A percentile compares a stretch with the other conserved stretches of the same genome.
phyloP scores from a whole-genome alignment of 2,888 invertebrate genomes.

The Andrena fulva region DNA sequence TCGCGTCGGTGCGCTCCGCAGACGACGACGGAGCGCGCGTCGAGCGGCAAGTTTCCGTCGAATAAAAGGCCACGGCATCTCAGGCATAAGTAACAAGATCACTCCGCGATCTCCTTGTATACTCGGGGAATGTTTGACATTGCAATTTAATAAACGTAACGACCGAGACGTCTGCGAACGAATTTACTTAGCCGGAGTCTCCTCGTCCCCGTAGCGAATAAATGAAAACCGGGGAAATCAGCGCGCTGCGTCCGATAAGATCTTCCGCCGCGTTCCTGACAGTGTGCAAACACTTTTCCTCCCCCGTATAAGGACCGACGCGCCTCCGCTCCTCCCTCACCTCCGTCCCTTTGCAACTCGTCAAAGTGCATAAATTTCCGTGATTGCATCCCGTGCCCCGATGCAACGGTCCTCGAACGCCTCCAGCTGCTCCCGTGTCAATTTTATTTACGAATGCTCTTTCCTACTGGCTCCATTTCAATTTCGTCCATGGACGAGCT shows the following conservation, averaged over 20 bases:
- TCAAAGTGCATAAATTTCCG: conserved; percentile 77
- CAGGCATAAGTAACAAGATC: conserved; percentile 47
- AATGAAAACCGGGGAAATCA: conserved; percentile 49
- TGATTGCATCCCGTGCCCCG: conserved; percentile 67
- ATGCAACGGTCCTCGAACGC: conserved; percentile 45
- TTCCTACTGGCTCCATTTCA: conserved; percentile 64
- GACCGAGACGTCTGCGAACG: conserved; percentile 59
- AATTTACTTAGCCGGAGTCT: conserved; percentile 53
- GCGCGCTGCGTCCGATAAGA: conserved; percentile 46
- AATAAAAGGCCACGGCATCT: conserved; percentile 26
- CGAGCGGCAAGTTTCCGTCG: background rate
- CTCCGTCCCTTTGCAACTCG: conserved; percentile 44
- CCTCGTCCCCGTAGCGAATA: conserved; percentile 3
- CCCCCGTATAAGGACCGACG: conserved; percentile 17
- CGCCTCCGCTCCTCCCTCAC: background rate
- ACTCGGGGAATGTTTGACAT: conserved; percentile 47
- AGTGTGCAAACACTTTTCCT: conserved; percentile 56
- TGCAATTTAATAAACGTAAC: conserved; percentile 62
- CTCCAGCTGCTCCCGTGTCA: conserved; percentile 45
- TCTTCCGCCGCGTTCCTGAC: conserved; percentile 47
- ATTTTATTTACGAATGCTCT: conserved; percentile 74
- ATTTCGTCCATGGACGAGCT: conserved; percentile 49
- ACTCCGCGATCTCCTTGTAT: conserved; percentile 46
- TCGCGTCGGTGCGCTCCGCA: background rate
- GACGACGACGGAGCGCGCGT: background rate